Evolutionary conservation across 2,113 vertebrate species (phyloP).

Genomic region (Ramphastos sulfuratus): DNA sequence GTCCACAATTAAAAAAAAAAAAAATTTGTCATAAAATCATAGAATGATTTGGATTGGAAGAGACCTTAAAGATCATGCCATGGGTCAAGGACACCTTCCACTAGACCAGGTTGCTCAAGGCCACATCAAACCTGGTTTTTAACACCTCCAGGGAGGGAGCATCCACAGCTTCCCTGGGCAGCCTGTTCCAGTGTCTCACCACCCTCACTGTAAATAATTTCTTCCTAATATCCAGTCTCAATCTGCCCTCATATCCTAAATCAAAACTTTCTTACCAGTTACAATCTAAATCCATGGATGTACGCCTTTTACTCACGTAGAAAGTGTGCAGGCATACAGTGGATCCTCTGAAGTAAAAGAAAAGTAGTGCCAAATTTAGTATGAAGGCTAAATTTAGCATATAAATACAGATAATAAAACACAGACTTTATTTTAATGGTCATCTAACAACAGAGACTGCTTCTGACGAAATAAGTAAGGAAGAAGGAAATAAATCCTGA

Average conservation of each 20-base stretch:
- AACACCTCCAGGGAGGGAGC: too few relatives aligned
- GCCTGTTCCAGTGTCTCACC: too few relatives aligned
- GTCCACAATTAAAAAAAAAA: neutral
- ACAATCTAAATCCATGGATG: neutral
- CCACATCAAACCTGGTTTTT: too few relatives aligned
- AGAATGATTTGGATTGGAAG: too few relatives aligned
- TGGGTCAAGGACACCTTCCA: too few relatives aligned
- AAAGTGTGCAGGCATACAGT: neutral
- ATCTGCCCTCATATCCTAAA: neutral
- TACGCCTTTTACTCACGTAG: neutral
- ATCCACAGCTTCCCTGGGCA: too few relatives aligned
- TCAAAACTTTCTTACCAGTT: neutral
- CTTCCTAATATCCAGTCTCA: too few relatives aligned
- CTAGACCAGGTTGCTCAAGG: too few relatives aligned
- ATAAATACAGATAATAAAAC: too few relatives aligned
- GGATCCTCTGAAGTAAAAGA: neutral
- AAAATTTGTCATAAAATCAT: too few relatives aligned
- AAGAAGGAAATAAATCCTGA: neutral
- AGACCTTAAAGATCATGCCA: too few relatives aligned
- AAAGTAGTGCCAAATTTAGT: neutral
- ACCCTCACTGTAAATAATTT: too few relatives aligned
- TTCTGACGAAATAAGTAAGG: conserved; percentile 6
- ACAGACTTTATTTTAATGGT: neutral
- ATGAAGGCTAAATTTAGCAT: conserved; percentile 27
- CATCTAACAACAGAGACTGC: neutral